Percentiles rank a stretch among this genome's conserved stretches.
Conservation (phyloP, 2,797 vertebrate genomes). For the Tauraco hartlaubi region DNA sequence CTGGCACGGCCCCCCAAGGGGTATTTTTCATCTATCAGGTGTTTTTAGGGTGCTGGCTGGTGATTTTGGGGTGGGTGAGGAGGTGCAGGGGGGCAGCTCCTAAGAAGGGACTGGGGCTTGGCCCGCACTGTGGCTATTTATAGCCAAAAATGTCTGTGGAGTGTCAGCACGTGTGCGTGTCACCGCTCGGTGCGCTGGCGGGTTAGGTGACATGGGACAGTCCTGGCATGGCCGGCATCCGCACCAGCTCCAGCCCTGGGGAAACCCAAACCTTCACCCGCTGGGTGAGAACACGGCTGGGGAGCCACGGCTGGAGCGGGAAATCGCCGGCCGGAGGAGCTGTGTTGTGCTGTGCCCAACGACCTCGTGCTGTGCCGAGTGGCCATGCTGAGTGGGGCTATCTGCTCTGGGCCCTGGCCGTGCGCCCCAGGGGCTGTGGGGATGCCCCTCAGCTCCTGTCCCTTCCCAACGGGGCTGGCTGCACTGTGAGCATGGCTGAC, state of each 20-base stretch:
- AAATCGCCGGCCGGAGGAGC: not conserved
- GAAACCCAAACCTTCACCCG: not conserved
- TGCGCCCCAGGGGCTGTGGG: not conserved
- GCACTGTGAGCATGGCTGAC: fast-evolving
- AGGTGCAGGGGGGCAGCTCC: not conserved
- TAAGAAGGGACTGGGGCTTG: not conserved
- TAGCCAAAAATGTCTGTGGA: conserved; percentile 61
- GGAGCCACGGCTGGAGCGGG: not conserved
- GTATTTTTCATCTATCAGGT: not conserved
- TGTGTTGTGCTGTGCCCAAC: not conserved
- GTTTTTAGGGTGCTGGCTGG: not conserved
- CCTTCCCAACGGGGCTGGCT: not conserved
- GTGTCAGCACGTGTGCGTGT: conserved; percentile 44
- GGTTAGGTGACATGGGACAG: conserved; percentile 63
- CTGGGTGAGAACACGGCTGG: not conserved
- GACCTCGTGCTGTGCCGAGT: fast-evolving
- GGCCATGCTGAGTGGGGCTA: not conserved
- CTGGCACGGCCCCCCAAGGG: fast-evolving
- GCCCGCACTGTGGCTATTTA: conserved; percentile 37
- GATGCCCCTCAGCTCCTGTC: not conserved
- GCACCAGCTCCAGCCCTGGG: not conserved
- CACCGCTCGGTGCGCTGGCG: not conserved
- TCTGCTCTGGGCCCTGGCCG: not conserved
- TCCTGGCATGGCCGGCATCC: not conserved
- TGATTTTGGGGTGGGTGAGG: not conserved